Evolutionary conservation across 1,140 invertebrate species (phyloP).

Genomic region (Brachionus plicatilis): DNA sequence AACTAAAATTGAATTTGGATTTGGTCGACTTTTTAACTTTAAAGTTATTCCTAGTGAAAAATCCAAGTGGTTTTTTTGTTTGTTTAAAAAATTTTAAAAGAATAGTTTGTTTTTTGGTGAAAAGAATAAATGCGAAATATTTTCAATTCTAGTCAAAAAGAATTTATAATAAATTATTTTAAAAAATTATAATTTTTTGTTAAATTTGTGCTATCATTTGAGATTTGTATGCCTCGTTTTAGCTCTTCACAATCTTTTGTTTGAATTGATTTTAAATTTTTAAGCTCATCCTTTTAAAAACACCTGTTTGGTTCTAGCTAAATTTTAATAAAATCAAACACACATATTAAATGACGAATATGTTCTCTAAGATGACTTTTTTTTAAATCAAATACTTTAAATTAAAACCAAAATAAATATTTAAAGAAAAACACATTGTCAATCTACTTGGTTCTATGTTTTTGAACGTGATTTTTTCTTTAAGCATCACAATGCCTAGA

Average conservation of each 20-base stretch:
- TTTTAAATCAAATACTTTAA: background rate
- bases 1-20: background rate
- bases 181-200: background rate
- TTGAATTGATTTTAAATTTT: background rate
- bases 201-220: background rate
- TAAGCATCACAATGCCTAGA: background rate
- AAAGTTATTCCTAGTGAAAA: background rate
- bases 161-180: conserved; percentile 6
- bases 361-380: background rate
- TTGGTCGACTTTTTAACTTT: background rate
- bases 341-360: background rate
- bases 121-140: background rate
- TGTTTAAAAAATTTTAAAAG: background rate
- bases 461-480: background rate
- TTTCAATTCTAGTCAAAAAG: background rate
- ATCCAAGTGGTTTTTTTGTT: background rate
- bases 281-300: background rate
- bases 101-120: background rate
- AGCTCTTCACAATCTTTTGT: background rate
- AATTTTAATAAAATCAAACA: background rate
- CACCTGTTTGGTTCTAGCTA: background rate
- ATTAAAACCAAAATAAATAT: background rate
- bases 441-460: background rate
- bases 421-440: background rate
- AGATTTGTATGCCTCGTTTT: background rate